Base-by-base conservation (phyloP, 2,113 vertebrate species). In the Pholis gunnellus region DNA sequence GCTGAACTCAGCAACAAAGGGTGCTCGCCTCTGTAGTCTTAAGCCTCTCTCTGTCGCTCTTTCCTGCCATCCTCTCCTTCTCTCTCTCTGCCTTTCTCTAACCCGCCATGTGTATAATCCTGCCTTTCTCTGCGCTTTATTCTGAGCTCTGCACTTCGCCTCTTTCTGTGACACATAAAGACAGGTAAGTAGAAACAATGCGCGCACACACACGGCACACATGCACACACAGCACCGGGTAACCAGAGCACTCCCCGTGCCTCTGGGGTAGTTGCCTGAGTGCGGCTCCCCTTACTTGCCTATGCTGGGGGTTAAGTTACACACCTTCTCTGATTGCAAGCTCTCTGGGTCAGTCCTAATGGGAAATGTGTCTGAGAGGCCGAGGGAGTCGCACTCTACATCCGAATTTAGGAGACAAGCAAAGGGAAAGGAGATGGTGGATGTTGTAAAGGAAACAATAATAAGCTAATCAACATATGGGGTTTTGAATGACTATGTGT, bases 311-410 rank as follows among this genome's bases (percentile, higher is more conserved):
- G 87, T 95, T 93, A 68, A 50, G 93, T 95, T 95, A 93, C 95
- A 87, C 85, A 88, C 79, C 93, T 91, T 95, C 95, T 96, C 94
- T 94, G 92, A 94, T 96, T 94, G 91, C 94, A 93, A 87, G 81
- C 89, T 92, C 76, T 85, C 78, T 83, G 80, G 90, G 87, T 92
- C 91, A 86, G 80, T 78, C 72, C 69, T 81, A 81, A 88, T 85
- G 86, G 84, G 83, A 81, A 79, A 73, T 68, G 73, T 48, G 85
- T 88, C 83, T 67, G 78, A 79, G 68, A 82, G 64, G 78, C 79
- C 11, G 40, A 66, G 42, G 54, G 69, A 84, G 84, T 59, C 11
- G 9, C 50, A 81, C 78, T 86, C 83, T 48, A 80, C 69, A 71
- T 87, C 77, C 77, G 75, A 85, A 84, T 89, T 76, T 88, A 71